Conservation (phyloP, 2,113 vertebrate species). For the Odontesthes bonariensis region DNA sequence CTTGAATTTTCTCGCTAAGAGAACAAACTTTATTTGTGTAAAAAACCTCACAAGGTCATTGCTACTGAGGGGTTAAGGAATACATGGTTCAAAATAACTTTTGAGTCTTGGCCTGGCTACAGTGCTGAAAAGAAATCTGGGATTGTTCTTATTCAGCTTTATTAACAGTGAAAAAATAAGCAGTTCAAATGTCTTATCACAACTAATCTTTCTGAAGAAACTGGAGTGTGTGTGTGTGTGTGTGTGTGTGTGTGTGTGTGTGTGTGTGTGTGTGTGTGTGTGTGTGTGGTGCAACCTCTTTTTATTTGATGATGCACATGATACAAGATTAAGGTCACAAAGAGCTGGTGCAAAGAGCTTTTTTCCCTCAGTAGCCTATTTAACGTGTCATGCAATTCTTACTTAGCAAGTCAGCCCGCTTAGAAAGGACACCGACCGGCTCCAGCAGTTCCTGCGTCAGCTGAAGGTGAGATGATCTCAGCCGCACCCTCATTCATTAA, state of each 20-base stretch:
- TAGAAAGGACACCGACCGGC: background rate
- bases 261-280: fast-evolving
- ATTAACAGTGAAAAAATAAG: too few species aligned
- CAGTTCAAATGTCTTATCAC: background rate
- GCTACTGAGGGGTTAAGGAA: too few species aligned
- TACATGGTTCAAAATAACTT: too few species aligned
- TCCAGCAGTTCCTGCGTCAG: slow-evolving; percentile 13
- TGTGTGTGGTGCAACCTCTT: background rate
- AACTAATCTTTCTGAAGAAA: background rate
- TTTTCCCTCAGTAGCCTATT: slow-evolving; percentile 2
- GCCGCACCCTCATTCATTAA: slow-evolving; percentile 27
- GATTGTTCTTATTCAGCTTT: too few species aligned
- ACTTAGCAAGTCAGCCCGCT: slow-evolving; percentile 12
- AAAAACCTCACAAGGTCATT: too few species aligned
- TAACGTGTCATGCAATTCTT: background rate
- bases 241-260: background rate
- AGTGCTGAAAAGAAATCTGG: too few species aligned
- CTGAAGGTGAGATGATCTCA: slow-evolving; percentile 34
- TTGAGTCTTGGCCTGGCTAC: too few species aligned
- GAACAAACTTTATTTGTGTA: too few species aligned
- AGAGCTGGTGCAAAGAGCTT: background rate
- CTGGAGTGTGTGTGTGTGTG: background rate
- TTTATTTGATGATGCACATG: background rate
- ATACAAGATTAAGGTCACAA: slow-evolving; percentile 4
- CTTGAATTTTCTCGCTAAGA: too few species aligned